Base-by-base conservation (phyloP, 2,113 vertebrate species). In the Corydoras sp. region DNA sequence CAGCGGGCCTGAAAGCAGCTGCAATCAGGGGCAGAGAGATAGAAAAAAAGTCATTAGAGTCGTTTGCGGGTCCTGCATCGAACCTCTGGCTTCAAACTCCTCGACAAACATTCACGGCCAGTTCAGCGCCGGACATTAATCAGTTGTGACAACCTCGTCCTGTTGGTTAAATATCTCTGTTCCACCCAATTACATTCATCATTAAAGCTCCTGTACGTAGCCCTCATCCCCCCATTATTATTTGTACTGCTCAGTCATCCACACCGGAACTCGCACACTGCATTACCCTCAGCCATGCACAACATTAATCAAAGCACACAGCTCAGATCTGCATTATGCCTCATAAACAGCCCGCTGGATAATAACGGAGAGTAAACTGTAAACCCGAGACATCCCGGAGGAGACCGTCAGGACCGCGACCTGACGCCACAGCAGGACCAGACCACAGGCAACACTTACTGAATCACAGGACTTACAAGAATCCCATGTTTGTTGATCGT, bases 121-220 rank as follows among this genome's bases (percentile, higher is more conserved):
- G 75, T 82, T 81, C 79, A 79, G 53, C 63, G 84, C 78, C 81
- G 73, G 84, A 84, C 84, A 81, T 90, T 93, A 93, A 95, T 90
- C 79, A 88, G 81, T 85, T 85, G 81, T 88, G 91, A 92, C 89
- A 92, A 87, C 69, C 12, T 70, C 85, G 81, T 88, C 86, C 82
- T 85, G 77, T 84, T 77, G 85, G 88, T 88, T 90, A 84, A 89
- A 88, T 86, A 92, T 92, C 90, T 90, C 89, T 90, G 90, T 91
- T 91, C 86, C 83, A 89, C 86, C 71, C 81, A 82, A 84, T 92
- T 87, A 87, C 59, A 71, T 81, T 90, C 84, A 80, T 83, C 86
- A 82, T 85, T 85, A 89, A 78, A 85, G 85, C 50, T 69, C 69
- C 79, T 75, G 61, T 15, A 5, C 76, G 84, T 74, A 79, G 75